Evolutionary conservation across 2,888 invertebrate genomes (phyloP).

Genomic region (Tupiocoris notatus): DNA sequence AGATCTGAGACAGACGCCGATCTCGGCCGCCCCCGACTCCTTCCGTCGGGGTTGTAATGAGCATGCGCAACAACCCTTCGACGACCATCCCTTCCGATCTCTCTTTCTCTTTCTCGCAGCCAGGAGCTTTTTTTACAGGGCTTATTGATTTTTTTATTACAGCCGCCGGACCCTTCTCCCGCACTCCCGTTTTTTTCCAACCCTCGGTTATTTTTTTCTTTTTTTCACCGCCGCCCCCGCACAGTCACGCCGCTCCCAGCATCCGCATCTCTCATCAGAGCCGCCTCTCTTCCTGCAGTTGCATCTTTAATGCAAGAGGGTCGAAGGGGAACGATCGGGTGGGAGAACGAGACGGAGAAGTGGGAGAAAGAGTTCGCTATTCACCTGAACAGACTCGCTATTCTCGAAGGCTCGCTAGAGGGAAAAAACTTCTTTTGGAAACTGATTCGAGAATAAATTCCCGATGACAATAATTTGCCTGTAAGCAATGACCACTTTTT

Average conservation of each 20-base stretch:
- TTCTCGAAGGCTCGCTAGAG: not conserved
- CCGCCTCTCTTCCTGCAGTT: conserved; percentile 37
- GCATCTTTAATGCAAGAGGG: conserved; percentile 48
- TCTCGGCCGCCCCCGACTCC: not conserved
- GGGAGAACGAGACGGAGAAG: not conserved
- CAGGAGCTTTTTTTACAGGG: conserved; percentile 48
- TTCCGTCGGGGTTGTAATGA: not conserved
- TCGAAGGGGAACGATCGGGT: not conserved
- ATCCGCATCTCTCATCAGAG: not conserved
- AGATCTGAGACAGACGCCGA: conserved; percentile 20
- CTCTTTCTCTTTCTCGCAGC: not conserved
- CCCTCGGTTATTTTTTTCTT: not conserved
- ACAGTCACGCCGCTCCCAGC: not conserved
- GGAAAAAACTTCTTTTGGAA: not conserved
- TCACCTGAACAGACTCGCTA: not conserved
- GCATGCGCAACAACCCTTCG: not conserved
- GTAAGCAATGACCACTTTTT: no score
- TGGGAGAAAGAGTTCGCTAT: not conserved
- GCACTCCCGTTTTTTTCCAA: not conserved
- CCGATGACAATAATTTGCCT: no score
- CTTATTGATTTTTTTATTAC: conserved; percentile 52
- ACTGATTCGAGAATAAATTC: no score
- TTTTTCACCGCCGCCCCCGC: conserved; percentile 32
- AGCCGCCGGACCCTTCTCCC: conserved; percentile 14
- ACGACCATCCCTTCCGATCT: not conserved